Evolutionary conservation across 1,140 invertebrate genomes (phyloP).

Genomic region (Myzus persicae): DNA sequence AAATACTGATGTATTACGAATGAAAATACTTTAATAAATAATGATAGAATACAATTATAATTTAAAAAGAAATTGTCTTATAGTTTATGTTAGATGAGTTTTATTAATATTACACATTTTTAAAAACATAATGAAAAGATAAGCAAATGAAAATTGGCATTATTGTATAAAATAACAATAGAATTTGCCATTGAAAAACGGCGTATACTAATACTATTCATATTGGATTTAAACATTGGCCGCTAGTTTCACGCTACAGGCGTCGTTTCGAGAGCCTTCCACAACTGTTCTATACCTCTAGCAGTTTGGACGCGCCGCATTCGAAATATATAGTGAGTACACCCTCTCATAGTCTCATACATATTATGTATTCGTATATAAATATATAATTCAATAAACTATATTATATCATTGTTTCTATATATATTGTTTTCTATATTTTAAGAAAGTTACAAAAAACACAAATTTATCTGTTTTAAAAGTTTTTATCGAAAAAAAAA

Average conservation of each 20-base stretch:
- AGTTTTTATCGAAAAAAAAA: background rate
- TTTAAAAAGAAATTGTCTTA: background rate
- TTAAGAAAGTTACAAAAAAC: background rate
- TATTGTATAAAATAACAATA: background rate
- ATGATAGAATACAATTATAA: background rate
- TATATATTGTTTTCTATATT: background rate
- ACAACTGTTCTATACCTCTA: slow-evolving; percentile 33
- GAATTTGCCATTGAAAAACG: background rate
- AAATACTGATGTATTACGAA: background rate
- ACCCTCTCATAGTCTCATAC: background rate
- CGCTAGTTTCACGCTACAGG: slow-evolving; percentile 14
- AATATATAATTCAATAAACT: background rate
- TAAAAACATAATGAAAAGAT: background rate
- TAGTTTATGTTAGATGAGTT: background rate
- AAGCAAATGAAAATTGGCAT: background rate
- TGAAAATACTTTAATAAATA: background rate
- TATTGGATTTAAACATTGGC: slow-evolving; percentile 29
- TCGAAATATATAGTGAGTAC: background rate
- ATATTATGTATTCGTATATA: background rate
- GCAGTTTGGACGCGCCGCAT: slow-evolving; percentile 24
- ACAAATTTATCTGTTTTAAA: background rate
- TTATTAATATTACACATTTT: background rate
- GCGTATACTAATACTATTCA: background rate
- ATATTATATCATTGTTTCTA: no score
- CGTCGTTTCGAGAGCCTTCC: slow-evolving; percentile 8